Evolutionary conservation across 2,888 invertebrate genomes (phyloP), one percentile per base, ranked within the genome.

Genomic region (Agrotis puta): DNA sequence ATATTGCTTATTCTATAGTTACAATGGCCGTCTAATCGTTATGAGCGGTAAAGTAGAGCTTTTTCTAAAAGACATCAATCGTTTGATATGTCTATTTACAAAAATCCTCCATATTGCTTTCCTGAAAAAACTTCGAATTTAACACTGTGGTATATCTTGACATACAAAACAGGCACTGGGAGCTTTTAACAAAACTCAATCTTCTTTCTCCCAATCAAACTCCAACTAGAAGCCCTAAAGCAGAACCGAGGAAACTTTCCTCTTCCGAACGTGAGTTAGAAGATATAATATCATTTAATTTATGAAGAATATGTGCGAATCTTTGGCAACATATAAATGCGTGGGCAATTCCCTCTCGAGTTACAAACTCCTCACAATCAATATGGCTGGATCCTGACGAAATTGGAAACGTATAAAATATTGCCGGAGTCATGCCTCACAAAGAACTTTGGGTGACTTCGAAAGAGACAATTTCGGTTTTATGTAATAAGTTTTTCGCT

Each of bases 351-450:
- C 69, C 24, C 48, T 7, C 39, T 51, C 43, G 62, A 79, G 66
- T 84, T 68, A 20, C n/a, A 43, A 79, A 73, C 70, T 71, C 74
- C 48, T 53, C 53, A 64, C 79, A 84, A 82, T 79, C 80, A 70
- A 81, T 81, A 83, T 70, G 71, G 63, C 66, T 70, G 72, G 73
- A 73, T 53, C 64, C 67, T 66, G 69, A 53, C 70, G 64, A 83
- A 81, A 84, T 84, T 85, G 81, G 77, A 79, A 79, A 70, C 64
- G 74, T 72, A 81, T 83, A 79, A 83, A 76, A 84, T 83, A 84
- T 83, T 69, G 68, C 82, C 66, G 53, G 72, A 81, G 84, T 76
- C 83, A 81, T 68, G 59, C 66, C 79, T 63, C 70, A 81, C 84
- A 81, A 83, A 81, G 84, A 83, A 83, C 74, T 84, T 84, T 53